These are phyloP conservation scores for Dynastes grantii DNA, from an alignment of 2,888 invertebrate genomes.

Conservation along the genomic window DNA sequence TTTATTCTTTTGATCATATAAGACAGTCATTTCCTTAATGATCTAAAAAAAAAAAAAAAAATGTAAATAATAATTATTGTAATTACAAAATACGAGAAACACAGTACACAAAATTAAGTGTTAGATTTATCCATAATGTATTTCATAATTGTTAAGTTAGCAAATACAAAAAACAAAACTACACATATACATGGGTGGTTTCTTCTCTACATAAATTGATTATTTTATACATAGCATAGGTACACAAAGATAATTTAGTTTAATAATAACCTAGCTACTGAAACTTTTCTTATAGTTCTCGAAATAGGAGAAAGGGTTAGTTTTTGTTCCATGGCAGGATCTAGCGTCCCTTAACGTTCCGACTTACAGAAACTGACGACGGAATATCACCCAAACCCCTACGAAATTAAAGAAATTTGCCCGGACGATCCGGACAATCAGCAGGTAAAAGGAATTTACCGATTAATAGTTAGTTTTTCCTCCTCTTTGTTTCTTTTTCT, in stretches of 20 bases:
- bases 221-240: conserved; percentile 71
- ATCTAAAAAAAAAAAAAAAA: conserved; percentile 53
- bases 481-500: conserved; percentile 47
- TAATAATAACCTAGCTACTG: conserved; percentile 59
- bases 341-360: conserved; percentile 68
- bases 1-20: conserved; percentile 52
- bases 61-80: conserved; percentile 45
- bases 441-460: conserved; percentile 64
- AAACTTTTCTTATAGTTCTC: conserved; percentile 46
- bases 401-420: conserved; percentile 61
- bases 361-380: conserved; percentile 63
- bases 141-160: conserved; percentile 67
- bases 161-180: conserved; percentile 71
- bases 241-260: conserved; percentile 71
- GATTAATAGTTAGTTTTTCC: conserved; percentile 53
- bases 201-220: conserved; percentile 68
- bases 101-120: conserved; percentile 61
- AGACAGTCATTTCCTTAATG: conserved; percentile 54
- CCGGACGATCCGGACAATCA: conserved; percentile 62
- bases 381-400: conserved; percentile 57
- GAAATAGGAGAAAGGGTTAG: conserved; percentile 40
- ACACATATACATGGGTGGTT: conserved; percentile 70
- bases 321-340: conserved; percentile 40
- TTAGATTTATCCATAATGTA: conserved; percentile 67
- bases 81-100: conserved; percentile 63